Percentiles rank a stretch among this genome's conserved stretches.
Conservation (phyloP, 2,797 vertebrate species). For the Okamejei kenojei region DNA sequence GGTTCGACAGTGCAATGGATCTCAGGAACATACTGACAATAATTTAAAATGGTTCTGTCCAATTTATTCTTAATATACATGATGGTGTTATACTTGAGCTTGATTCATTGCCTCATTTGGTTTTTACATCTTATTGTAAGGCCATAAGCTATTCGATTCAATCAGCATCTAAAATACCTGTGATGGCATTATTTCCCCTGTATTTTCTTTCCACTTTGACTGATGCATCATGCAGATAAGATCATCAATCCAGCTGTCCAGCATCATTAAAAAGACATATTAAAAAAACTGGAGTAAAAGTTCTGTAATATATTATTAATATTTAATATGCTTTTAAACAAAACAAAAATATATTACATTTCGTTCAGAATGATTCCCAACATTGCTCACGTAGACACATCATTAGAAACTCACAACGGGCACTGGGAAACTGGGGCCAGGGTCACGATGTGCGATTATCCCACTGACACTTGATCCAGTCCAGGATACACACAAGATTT, state of each 20-base stretch:
- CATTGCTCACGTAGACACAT: too few species aligned
- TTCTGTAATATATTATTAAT: neutral
- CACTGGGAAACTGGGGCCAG: too few species aligned
- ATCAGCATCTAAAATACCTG: neutral
- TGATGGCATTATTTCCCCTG: neutral
- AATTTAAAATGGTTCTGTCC: neutral
- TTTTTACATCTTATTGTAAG: neutral
- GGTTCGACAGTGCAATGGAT: too few species aligned
- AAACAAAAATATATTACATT: neutral
- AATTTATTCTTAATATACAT: neutral
- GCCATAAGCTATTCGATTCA: neutral
- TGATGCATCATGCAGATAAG: neutral
- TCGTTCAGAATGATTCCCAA: too few species aligned
- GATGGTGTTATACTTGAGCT: neutral
- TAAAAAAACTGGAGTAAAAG: neutral
- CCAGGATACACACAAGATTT: too few species aligned
- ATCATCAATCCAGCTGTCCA: neutral
- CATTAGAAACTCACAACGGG: too few species aligned
- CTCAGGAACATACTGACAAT: neutral
- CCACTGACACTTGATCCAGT: too few species aligned
- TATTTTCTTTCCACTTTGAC: neutral
- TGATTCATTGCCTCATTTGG: neutral
- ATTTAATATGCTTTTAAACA: neutral
- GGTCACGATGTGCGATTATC: too few species aligned
- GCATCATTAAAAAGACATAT: neutral